These are phyloP conservation scores for Orientallactaga sibirica DNA, from an alignment of 2,797 vertebrate species.

Conservation along the genomic window DNA sequence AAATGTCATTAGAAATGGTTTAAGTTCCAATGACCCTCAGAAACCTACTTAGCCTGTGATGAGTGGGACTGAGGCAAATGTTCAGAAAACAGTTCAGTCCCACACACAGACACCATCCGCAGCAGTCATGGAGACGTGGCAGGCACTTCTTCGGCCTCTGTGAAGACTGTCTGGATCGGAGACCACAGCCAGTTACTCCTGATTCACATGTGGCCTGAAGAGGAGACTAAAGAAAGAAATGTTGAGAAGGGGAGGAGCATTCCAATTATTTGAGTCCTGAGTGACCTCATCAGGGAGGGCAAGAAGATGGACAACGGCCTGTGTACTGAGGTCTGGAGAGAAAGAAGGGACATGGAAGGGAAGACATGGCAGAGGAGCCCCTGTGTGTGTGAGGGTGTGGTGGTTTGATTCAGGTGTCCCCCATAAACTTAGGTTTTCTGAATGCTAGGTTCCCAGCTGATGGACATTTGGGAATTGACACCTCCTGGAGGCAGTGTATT, in stretches of 20 bases:
- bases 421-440: no score
- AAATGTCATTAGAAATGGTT: neutral
- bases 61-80: neutral
- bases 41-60: neutral
- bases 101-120: neutral
- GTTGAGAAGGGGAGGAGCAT: neutral
- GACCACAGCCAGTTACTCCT: fast-evolving
- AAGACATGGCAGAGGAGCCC: neutral
- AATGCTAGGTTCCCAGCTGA: no score
- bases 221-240: no score
- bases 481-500: no score
- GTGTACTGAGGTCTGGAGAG: neutral
- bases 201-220: neutral
- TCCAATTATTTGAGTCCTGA: neutral
- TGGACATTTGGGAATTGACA: no score
- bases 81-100: no score
- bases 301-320: no score
- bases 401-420: no score
- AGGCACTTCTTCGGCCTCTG: no score
- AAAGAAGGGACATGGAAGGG: neutral
- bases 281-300: neutral
- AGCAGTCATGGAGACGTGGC: no score
- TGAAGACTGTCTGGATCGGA: neutral
- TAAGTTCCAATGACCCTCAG: neutral
- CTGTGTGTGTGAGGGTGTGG: no score